Base-by-base conservation (phyloP, 2,113 vertebrate species). In the Macrotis lagotis region DNA sequence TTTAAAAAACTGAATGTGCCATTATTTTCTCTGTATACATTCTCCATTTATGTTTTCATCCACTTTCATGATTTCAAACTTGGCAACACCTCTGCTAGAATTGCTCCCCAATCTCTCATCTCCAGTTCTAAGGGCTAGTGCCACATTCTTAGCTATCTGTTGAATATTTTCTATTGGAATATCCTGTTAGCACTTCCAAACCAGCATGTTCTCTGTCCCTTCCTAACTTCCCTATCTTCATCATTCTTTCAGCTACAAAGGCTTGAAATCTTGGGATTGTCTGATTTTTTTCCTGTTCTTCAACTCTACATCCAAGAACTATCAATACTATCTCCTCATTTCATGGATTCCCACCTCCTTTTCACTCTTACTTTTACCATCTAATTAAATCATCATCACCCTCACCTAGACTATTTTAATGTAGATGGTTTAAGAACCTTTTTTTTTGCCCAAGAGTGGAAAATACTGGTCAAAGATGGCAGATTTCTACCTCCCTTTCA, bases 1-100 rank as follows among this genome's bases (percentile, higher is more conserved):
- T 95, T 94, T 94, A 88, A 91, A 91, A 91, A 91, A n/a, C 94
- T 50, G 83, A 93, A 90, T 51, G 90, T 93, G 50, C 52, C 48
- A 53, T 89, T 47, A 14, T 49, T 83, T 53, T 91, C n/a, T 48
- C 91, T 44, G 66, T 83, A 83, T 83, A 83, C 31, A 37, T 1
- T 83, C 19, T 83, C 19, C 16, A 16, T 83, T 83, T 37, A n/a
- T 44, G 37, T 44, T 83, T 83, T 83, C 37, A 83, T 83, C 16
- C 16, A 24, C 14, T 44, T 83, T n/a, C 31, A 44, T 44, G 37
- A n/a, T 19, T 83, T 83, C n/a, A 83, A 83, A 83, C 19, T 44
- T 44, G 66, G n/a, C 66, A 24, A 83, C n/a, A 83, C 19, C 19
- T 83, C n/a, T 83, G 44, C n/a, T 44, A 44, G n/a, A 66, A n/a